Base-by-base conservation (phyloP, 2,797 vertebrate species). In the Menidia menidia region DNA sequence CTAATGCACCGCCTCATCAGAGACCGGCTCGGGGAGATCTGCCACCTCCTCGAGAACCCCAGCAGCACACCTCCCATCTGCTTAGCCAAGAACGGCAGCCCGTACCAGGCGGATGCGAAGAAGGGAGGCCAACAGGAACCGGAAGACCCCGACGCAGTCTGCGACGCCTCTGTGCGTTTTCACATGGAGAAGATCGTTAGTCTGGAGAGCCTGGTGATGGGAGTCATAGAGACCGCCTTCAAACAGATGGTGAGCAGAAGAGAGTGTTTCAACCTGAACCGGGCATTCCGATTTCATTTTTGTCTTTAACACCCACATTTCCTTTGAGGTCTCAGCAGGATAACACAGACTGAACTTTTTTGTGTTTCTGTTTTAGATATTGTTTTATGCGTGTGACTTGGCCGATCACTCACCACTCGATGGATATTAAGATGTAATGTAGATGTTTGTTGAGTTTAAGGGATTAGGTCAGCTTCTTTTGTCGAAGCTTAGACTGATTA, bases 151-250 rank as follows among this genome's bases (percentile, higher is more conserved):
- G 94, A 95, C 0, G 84, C 88, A 0, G 81, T 92, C 71, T 91
- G 69, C 0, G 93, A 95, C 61, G 88, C 93, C 0, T 53, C 93
- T 0, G 87, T 95, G 0, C 95, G 96, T 43, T 98, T 95, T 73
- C 94, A 97, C 91, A 95, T 96, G 85, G 97, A 99, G 94, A 99
- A 99, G 82, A 95, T 89, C 0, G 94, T 99, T 60, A 96, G 95
- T 71, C 87, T 96, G 0, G 96, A 99, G 84, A 96, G 95, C 72
- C 94, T 99, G 79, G 94, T 99, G 68, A 95, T 98, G 13, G 98
- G 98, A 0, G 97, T 98, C 82, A 96, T 99, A 25, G 98, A 99
- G 90, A 98, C 95, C 0, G 97, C 98, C 80, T 99, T 99, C 85
- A 95, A 93, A 84, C 93, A 95, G 89, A 99, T 99, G 97, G 98